phyloP scores from a whole-genome alignment of 2,113 vertebrate species.

The Crypturellus undulatus region DNA sequence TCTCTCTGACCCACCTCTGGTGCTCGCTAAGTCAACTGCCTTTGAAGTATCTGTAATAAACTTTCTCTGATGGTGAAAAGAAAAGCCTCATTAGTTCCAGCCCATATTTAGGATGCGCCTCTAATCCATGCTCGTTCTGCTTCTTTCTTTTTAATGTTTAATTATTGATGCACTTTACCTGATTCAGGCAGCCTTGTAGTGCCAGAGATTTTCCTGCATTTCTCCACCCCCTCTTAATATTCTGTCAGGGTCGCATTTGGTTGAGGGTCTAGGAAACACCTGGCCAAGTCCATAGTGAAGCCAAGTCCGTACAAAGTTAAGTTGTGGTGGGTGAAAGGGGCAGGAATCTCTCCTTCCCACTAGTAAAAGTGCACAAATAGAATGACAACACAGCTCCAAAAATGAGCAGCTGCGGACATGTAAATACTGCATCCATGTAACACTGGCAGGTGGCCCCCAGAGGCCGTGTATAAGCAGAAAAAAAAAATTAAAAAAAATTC shows the following conservation, averaged over 20 bases:
- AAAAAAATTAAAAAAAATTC: not conserved
- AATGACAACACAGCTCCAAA: not conserved
- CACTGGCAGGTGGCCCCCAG: not conserved
- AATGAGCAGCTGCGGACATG: rapidly evolving
- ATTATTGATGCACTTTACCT: conserved; percentile 17
- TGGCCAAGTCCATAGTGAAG: not conserved
- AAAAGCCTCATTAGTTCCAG: conserved; percentile 68
- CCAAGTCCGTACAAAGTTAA: not conserved
- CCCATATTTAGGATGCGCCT: conserved; percentile 28
- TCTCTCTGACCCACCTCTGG: conserved; percentile 34
- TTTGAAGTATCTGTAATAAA: conserved; percentile 74
- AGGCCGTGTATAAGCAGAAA: not conserved
- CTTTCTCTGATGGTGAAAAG: conserved; percentile 53
- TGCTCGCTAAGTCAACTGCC: conserved; percentile 35
- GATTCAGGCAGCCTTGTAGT: not conserved
- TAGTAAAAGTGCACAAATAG: not conserved
- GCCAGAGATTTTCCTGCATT: not conserved
- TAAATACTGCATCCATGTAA: not conserved
- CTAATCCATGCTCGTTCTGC: conserved; percentile 32
- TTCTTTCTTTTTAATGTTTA: conserved; percentile 48
- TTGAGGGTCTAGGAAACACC: not conserved
- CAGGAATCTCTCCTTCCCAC: not conserved
- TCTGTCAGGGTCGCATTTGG: not conserved
- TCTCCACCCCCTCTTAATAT: not conserved
- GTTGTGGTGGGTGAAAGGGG: not conserved